Percentiles rank a stretch among this genome's conserved stretches.
Conservation (phyloP, 1,140 invertebrate genomes). For the Calliopsis andreniformis region DNA sequence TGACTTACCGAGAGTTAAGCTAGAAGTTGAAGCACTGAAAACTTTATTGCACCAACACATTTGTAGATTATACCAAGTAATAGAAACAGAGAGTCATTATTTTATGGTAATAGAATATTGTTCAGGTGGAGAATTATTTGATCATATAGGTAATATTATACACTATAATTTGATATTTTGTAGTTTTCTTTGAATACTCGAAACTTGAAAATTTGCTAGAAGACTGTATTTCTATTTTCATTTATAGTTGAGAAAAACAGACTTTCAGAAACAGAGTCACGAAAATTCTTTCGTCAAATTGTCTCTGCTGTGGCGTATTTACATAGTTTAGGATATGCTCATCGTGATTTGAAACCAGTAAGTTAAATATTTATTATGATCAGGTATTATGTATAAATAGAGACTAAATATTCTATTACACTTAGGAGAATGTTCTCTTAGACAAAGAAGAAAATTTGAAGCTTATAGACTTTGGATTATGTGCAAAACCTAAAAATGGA, state of each 20-base stretch:
- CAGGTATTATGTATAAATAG: neutral
- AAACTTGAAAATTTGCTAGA: neutral
- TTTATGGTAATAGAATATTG: slow-evolving; percentile 92
- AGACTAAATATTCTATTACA: slow-evolving; percentile 49
- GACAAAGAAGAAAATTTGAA: slow-evolving; percentile 91
- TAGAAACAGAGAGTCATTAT: slow-evolving; percentile 88
- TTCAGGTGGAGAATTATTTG: slow-evolving; percentile 91
- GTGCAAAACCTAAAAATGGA: slow-evolving; percentile 89
- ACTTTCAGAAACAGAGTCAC: slow-evolving; percentile 87
- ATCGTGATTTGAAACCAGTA: slow-evolving; percentile 92
- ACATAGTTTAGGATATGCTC: slow-evolving; percentile 89
- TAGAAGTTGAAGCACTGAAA: slow-evolving; percentile 92
- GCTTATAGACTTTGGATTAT: slow-evolving; percentile 95
- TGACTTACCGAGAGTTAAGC: slow-evolving; percentile 89
- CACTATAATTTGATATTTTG: slow-evolving; percentile 16
- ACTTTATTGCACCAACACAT: slow-evolving; percentile 91
- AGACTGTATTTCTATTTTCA: slow-evolving; percentile 1
- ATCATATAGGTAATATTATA: slow-evolving; percentile 86
- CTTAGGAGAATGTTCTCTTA: slow-evolving; percentile 91
- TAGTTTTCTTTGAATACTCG: slow-evolving; percentile 24
- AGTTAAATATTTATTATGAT: slow-evolving; percentile 59
- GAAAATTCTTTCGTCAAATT: slow-evolving; percentile 90
- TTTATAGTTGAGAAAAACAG: slow-evolving; percentile 86
- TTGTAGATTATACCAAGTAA: slow-evolving; percentile 91
- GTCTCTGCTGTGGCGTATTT: slow-evolving; percentile 90